Base-by-base conservation (phyloP, 2,113 vertebrate genomes). In the Pelobates fuscus region DNA sequence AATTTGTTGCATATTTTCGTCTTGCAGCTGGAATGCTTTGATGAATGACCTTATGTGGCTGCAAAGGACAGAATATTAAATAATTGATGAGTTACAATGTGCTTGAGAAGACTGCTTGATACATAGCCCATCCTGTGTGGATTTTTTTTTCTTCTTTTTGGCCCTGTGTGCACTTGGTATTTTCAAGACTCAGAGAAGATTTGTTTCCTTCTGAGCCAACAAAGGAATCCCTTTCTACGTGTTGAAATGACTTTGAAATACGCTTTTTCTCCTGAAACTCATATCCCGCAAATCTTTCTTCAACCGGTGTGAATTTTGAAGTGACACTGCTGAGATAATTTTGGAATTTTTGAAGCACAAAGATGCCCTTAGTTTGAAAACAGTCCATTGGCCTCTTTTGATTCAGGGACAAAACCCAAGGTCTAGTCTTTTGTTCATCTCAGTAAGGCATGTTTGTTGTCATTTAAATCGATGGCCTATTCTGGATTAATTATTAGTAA, bases 1-100 rank as follows among this genome's bases (percentile, higher is more conserved):
- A 55, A 67, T 59, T 67, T 67, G 37, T 59, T 52, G 59, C 8
- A 17, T 18, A n/a, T 76, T 76, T 59, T 77, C 27, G 24, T 49
- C 25, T 37, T 67, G 14, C 26, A 67, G 57, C 57, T 52, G 55
- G 57, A 64, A 77, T 64, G 68, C 57, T 77, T 52, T 77, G 73
- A 77, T 77, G 57, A 77, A 77, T 52, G 73, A 77, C 73, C 73
- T 77, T 77, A 64, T 77, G 41, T 61, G 41, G 55, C 73, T 61
- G 73, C 73, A 77, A 61, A 77, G 73, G 65, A 77, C 73, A 77
- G 65, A 77, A 77, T 77, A 61, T 77, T 77, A 77, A 77, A 77
- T 77, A 77, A 77, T 77, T 77, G 65, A 77, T 77, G 73, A 68
- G 73, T 55, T 67, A 49, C 73, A 77, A 60, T 77, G 73, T 61